phyloP scores from a whole-genome alignment of 2,113 vertebrate genomes.

The Heliornis fulica region DNA sequence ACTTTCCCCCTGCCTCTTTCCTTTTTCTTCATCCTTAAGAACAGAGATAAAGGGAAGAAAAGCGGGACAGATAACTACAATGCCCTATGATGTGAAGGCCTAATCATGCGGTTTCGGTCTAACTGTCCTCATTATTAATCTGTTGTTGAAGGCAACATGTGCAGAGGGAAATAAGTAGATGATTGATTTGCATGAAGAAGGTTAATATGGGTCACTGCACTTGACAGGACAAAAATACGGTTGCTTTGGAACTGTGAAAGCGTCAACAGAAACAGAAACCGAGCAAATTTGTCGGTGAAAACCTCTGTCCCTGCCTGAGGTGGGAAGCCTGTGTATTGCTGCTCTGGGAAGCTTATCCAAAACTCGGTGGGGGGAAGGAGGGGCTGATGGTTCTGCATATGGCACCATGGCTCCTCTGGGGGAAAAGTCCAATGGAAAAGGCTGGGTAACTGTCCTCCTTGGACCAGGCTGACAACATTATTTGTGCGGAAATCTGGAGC shows the following conservation, averaged over 20 bases:
- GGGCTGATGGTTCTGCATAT: not conserved
- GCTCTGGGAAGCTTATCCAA: not conserved
- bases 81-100: not conserved
- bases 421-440: not conserved
- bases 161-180: not conserved
- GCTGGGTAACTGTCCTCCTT: not conserved
- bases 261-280: not conserved
- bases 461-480: not conserved
- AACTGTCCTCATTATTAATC: not conserved
- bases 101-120: not conserved
- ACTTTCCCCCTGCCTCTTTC: not conserved
- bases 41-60: not conserved
- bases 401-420: rapidly evolving
- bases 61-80: not conserved
- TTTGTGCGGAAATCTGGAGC: not conserved
- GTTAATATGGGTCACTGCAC: not conserved
- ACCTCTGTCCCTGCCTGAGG: rapidly evolving
- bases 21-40: not conserved
- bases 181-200: not conserved
- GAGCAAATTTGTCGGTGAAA: not conserved
- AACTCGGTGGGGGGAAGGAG: not conserved
- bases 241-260: not conserved
- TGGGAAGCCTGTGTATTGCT: not conserved
- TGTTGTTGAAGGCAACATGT: not conserved
- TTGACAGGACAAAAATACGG: not conserved